Percentiles rank a stretch among this genome's conserved stretches.
phyloP scores from a whole-genome alignment of 2,797 vertebrate genomes.

The Numenius phaeopus region DNA sequence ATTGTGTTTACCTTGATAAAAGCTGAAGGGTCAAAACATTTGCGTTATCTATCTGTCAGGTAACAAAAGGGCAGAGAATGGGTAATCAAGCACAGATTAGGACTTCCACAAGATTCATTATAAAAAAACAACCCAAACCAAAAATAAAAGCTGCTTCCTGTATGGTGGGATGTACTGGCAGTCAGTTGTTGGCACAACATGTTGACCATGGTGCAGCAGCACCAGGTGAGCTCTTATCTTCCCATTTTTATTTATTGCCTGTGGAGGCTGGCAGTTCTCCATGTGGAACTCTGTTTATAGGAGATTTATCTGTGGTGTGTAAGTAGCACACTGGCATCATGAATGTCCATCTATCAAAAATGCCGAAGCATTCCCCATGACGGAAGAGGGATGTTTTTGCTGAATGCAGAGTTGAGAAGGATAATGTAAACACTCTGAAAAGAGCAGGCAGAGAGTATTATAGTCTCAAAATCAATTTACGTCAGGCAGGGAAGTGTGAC shows the following conservation, averaged over 20 bases:
- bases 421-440: slow-evolving; percentile 17
- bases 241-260: slow-evolving; percentile 29
- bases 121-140: not conserved
- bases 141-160: not conserved
- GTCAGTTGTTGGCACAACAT: not conserved
- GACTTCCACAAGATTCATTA: not conserved
- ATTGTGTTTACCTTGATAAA: slow-evolving; percentile 38
- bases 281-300: slow-evolving; percentile 38
- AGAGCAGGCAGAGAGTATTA: not conserved
- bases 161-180: not conserved
- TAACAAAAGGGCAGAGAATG: not conserved
- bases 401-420: slow-evolving; percentile 7
- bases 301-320: slow-evolving; percentile 51
- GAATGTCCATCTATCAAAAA: slow-evolving; percentile 50
- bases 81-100: not conserved
- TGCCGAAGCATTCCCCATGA: not conserved
- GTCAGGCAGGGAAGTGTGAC: slow-evolving; percentile 1
- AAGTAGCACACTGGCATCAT: slow-evolving; percentile 16
- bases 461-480: slow-evolving; percentile 43
- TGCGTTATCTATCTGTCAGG: not conserved
- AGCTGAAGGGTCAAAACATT: slow-evolving; percentile 24
- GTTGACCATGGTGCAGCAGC: not conserved
- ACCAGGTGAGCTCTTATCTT: slow-evolving; percentile 43
- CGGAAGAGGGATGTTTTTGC: slow-evolving; percentile 8
- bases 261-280: not conserved